A percentile compares a stretch with the other conserved stretches of the same genome.
Evolutionary conservation across 2,113 vertebrate species (phyloP).

Genomic region (Tapirus terrestris): DNA sequence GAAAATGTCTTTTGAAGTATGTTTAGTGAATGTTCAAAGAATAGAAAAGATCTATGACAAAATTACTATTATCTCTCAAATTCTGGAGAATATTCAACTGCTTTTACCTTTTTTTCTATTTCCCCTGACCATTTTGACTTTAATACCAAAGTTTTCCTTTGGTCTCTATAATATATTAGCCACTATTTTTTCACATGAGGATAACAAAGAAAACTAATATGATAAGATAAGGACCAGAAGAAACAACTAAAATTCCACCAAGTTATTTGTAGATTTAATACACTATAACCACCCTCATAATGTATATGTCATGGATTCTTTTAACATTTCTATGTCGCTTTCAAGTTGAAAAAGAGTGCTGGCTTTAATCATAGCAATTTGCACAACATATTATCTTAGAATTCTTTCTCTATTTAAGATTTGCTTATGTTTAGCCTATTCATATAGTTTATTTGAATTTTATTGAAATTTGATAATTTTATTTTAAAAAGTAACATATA

Average conservation of each 20-base stretch:
- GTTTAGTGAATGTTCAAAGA: neutral
- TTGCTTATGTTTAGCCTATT: neutral
- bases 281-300: neutral
- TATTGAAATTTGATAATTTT: neutral
- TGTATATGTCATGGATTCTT: neutral
- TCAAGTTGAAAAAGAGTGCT: neutral
- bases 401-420: neutral
- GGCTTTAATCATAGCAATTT: neutral
- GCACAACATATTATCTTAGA: neutral
- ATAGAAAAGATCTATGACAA: neutral
- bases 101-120: neutral
- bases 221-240: neutral
- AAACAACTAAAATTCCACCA: neutral
- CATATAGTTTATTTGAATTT: neutral
- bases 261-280: neutral
- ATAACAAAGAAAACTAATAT: neutral
- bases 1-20: neutral
- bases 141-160: neutral
- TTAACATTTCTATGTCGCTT: neutral
- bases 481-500: neutral
- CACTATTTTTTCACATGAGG: neutral
- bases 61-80: neutral
- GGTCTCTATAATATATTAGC: neutral
- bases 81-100: neutral
- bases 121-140: neutral